phyloP scores from a whole-genome alignment of 2,888 invertebrate genomes.

The Pinctada fucata region DNA sequence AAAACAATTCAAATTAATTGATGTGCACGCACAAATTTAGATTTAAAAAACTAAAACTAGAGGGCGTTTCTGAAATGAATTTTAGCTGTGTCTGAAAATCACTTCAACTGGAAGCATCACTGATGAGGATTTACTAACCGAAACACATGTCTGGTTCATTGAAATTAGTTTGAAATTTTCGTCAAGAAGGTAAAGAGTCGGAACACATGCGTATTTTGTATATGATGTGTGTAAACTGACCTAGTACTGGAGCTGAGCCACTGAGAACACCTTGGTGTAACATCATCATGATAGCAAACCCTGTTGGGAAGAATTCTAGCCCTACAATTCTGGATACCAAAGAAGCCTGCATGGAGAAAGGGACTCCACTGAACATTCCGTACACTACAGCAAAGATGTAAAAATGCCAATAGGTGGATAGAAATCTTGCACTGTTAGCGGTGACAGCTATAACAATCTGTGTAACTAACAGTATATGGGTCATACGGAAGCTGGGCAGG shows the following conservation, averaged over 20 bases:
- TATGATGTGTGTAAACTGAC: conserved; percentile 13
- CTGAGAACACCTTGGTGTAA: conserved; percentile 19
- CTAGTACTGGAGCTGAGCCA: conserved; percentile 19
- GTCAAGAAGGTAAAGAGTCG: no score
- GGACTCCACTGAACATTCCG: conserved; percentile 31
- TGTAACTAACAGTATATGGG: conserved; percentile 23
- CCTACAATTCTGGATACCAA: conserved; percentile 26
- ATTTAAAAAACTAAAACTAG: no score
- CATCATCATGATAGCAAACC: conserved; percentile 21
- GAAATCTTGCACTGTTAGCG: conserved; percentile 7
- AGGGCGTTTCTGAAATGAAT: no score
- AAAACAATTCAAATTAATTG: no score
- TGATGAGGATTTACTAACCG: no score
- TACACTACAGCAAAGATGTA: conserved; percentile 15
- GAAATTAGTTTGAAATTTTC: no score
- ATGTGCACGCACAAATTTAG: no score
- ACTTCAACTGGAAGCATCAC: no score
- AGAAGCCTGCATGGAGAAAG: conserved; percentile 13
- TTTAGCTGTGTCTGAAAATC: no score
- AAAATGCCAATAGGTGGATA: conserved; percentile 17
- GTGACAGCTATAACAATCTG: conserved; percentile 18
- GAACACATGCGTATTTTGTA: no score
- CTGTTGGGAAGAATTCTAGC: conserved; percentile 13
- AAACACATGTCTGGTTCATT: no score
- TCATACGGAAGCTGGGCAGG: conserved; percentile 14